Evolutionary conservation across 1,140 invertebrate species (phyloP), one percentile per base, ranked within the genome.

Genomic region (Drosophila baimaii): DNA sequence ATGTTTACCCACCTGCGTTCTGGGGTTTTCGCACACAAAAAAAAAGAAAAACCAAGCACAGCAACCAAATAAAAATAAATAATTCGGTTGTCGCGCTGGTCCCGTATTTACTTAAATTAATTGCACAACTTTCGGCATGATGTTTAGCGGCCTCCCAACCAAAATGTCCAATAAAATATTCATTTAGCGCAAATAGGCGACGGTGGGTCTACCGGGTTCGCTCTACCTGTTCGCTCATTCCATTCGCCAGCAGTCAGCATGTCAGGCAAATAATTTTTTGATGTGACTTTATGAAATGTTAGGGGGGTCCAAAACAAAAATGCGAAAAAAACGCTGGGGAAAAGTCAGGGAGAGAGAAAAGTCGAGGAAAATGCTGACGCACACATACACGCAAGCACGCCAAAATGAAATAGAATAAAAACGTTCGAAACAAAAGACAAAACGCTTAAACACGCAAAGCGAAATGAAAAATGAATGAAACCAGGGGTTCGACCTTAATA

Each of bases 161-260:
- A 81, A 81, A 81, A 76, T 81, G 74, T 41, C 70, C 54, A 76
- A 88, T 86, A 83, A 86, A 86, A 77, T 86, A 86, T 86, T 86
- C 83, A 86, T 86, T 79, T 73, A 62, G 66, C 75, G 70, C 46
- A 79, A 82, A 65, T 76, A 77, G 75, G 71, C 79, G 62, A 44
- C 62, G 44, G 49, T 23, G 41, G 33, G 68, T 63, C 69, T 63
- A 52, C 37, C 52, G n/a, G n/a, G n/a, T n/a, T n/a, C 37, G 29
- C 21, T 46, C 44, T 58, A 77, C 65, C 78, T 71, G 71, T 46
- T 52, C 29, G 21, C 47, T 51, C 52, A 33, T 37, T 39, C 21
- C 43, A 55, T n/a, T n/a, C n/a, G 15, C 29, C 31, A 13, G 15
- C 17, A 79, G 71, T 66, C 76, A 88, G 68, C 79, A 82, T 88